phyloP scores from a whole-genome alignment of 1,140 invertebrate genomes.

The Drosophila azteca region DNA sequence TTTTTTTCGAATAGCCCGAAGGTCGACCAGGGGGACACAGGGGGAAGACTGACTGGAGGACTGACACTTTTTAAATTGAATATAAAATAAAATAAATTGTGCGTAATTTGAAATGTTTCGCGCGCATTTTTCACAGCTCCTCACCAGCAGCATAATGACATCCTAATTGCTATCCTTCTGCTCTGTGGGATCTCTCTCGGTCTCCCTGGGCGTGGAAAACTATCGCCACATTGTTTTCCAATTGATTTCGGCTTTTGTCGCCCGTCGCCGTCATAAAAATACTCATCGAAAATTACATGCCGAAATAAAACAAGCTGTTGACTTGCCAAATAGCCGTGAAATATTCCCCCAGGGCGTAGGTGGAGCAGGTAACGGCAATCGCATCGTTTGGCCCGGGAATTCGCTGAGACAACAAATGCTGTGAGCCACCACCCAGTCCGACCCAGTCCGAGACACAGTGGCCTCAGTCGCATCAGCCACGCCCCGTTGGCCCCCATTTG shows the following conservation, averaged over 20 bases:
- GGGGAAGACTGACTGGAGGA: slow-evolving; percentile 27
- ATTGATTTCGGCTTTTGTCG: slow-evolving; percentile 73
- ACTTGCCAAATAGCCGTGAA: slow-evolving; percentile 82
- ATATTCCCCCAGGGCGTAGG: slow-evolving; percentile 78
- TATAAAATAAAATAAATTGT: slow-evolving; percentile 74
- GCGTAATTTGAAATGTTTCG: slow-evolving; percentile 60
- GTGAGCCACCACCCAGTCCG: slow-evolving; percentile 5
- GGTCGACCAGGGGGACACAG: not conserved
- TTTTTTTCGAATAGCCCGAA: slow-evolving; percentile 54
- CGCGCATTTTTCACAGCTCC: slow-evolving; percentile 28
- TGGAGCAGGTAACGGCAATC: slow-evolving; percentile 80
- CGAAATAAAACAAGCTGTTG: slow-evolving; percentile 79
- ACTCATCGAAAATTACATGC: slow-evolving; percentile 78
- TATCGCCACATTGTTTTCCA: slow-evolving; percentile 74
- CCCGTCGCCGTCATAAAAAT: slow-evolving; percentile 68
- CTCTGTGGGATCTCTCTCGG: not conserved
- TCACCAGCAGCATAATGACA: slow-evolving; percentile 20
- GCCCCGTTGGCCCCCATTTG: slow-evolving; percentile 44
- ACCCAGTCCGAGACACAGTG: slow-evolving; percentile 7
- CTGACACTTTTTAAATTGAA: slow-evolving; percentile 78
- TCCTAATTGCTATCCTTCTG: slow-evolving; percentile 41
- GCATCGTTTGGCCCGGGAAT: slow-evolving; percentile 62
- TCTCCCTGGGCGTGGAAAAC: slow-evolving; percentile 6
- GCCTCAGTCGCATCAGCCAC: slow-evolving; percentile 11
- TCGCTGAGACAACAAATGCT: slow-evolving; percentile 80